A percentile compares a stretch with the other conserved stretches of the same genome.
These are phyloP conservation scores for Gadus chalcogrammus DNA, from an alignment of 2,113 vertebrate species.

Conservation along the genomic window DNA sequence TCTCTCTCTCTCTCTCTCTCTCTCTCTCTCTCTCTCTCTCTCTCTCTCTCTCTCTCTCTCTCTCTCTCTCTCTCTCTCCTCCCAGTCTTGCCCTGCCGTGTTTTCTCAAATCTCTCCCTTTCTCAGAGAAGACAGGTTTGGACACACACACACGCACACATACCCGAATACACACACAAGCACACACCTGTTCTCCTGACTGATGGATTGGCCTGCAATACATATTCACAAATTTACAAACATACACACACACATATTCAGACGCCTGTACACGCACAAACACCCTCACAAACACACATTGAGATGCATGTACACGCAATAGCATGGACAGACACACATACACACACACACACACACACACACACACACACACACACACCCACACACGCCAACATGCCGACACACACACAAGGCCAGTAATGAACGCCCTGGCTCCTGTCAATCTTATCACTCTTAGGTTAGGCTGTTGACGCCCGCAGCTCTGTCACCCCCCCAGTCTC, in stretches of 20 bases:
- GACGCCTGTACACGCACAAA: constrained; percentile 18
- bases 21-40: neutral
- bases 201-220: too few relatives aligned
- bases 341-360: neutral
- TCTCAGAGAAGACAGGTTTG: too few relatives aligned
- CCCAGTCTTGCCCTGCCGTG: constrained; percentile 10
- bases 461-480: too few relatives aligned
- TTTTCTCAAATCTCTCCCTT: too few relatives aligned
- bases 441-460: too few relatives aligned
- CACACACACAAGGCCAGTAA: too few relatives aligned
- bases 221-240: neutral
- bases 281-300: constrained; percentile 14
- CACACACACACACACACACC: neutral
- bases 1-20: constrained; percentile 9
- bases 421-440: too few relatives aligned
- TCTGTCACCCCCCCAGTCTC: neutral
- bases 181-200: neutral
- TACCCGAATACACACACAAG: neutral
- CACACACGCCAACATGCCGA: too few relatives aligned
- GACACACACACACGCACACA: too few relatives aligned
- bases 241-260: constrained; percentile 11
- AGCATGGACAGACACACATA: constrained; percentile 5
- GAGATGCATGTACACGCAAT: neutral
- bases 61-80: constrained; percentile 32
- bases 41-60: neutral